Conservation (phyloP, 2,797 vertebrate genomes). For the Botia kubotai region DNA sequence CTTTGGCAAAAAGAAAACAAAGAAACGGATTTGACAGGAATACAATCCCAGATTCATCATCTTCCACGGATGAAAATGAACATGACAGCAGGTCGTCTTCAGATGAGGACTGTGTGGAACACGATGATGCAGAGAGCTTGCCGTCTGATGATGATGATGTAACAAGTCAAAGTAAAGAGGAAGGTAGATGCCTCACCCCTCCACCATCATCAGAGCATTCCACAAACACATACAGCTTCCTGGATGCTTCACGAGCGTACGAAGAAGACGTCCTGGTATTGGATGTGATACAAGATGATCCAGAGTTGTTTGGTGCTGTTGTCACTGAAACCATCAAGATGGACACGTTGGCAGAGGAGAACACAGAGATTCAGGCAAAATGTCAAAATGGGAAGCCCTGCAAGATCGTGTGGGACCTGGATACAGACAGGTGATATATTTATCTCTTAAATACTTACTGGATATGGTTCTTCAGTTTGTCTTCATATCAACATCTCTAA, state of each 20-base stretch:
- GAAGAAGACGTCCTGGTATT: constrained; percentile 90
- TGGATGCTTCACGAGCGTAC: constrained; percentile 86
- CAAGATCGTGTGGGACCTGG: constrained; percentile 47
- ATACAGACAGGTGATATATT: constrained; percentile 42
- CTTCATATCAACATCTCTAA: not conserved
- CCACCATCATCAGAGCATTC: not conserved
- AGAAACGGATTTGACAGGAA: not conserved
- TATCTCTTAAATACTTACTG: not conserved
- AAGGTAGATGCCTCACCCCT: not conserved
- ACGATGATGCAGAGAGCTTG: constrained; percentile 13
- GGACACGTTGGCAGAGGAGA: not conserved
- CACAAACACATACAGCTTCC: not conserved
- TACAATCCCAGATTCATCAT: not conserved
- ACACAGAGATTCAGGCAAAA: not conserved
- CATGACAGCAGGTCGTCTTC: not conserved
- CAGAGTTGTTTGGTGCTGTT: constrained; percentile 85
- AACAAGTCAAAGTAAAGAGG: constrained; percentile 15
- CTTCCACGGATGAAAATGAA: constrained; percentile 10
- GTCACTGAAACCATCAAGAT: constrained; percentile 58
- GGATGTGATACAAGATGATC: constrained; percentile 89
- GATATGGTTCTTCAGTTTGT: constrained; percentile 21
- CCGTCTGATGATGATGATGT: constrained; percentile 3
- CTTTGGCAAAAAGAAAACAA: not conserved
- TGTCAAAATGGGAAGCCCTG: not conserved
- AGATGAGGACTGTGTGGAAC: constrained; percentile 33